phyloP scores from a whole-genome alignment of 2,888 invertebrate genomes.

The Choristoneura rosaceana region DNA sequence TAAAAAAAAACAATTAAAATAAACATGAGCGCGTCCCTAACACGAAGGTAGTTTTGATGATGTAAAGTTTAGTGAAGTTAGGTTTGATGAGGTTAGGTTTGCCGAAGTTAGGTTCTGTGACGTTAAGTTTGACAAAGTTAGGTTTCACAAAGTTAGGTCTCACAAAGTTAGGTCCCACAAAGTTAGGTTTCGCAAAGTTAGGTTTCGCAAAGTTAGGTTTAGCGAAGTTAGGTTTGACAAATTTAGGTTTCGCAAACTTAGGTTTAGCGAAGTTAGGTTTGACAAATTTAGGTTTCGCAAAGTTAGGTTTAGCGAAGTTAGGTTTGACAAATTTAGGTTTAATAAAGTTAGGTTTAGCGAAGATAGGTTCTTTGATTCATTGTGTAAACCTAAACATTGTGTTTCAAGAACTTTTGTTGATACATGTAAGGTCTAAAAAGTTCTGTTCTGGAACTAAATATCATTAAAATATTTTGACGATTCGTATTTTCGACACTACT shows the following conservation, averaged over 20 bases:
- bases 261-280: neutral
- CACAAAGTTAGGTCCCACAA: too few species aligned
- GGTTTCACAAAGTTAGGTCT: neutral
- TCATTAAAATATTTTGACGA: neutral
- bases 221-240: neutral
- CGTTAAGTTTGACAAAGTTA: neutral
- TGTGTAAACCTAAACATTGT: neutral
- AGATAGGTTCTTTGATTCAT: neutral
- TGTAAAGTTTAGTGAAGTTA: too few species aligned
- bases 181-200: neutral
- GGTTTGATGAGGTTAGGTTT: too few species aligned
- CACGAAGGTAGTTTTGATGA: too few species aligned
- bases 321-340: neutral
- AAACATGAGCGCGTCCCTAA: too few species aligned
- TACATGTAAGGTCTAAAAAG: too few species aligned
- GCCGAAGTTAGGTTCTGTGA: too few species aligned
- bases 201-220: too few species aligned
- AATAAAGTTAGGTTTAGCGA: neutral
- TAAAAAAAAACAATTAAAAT: too few species aligned
- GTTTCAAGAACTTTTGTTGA: neutral
- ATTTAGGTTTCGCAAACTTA: neutral
- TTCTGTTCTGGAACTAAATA: too few species aligned
- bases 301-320: neutral
- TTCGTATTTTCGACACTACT: neutral
- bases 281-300: neutral